phyloP scores from a whole-genome alignment of 1,140 invertebrate species.

The Aphelenchoides avenae region DNA sequence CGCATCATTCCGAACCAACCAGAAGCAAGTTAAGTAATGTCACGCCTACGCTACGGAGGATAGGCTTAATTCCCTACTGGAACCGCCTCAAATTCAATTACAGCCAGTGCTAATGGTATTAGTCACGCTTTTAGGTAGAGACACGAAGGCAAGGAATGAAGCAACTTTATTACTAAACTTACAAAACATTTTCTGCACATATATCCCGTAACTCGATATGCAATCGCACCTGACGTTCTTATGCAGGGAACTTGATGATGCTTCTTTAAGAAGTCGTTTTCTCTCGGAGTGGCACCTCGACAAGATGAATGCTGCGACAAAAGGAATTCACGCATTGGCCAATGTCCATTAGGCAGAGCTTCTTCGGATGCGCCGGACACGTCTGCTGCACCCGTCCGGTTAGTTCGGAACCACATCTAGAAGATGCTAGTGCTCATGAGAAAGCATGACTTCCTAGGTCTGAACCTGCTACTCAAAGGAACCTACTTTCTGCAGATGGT shows the following conservation, averaged over 20 bases:
- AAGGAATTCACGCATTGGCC: constrained; percentile 27
- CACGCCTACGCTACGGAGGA: no score
- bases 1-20: no score
- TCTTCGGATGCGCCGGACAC: constrained; percentile 19
- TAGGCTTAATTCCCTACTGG: no score
- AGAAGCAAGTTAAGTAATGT: no score
- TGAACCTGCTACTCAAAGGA: neutral
- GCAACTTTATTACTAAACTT: no score
- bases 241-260: neutral
- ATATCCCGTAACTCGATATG: no score
- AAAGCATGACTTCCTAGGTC: neutral
- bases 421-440: neutral
- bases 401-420: constrained; percentile 4
- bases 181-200: no score
- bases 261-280: no score
- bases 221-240: neutral
- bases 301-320: constrained; percentile 32
- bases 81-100: no score
- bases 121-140: no score
- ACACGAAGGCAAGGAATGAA: no score
- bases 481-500: constrained; percentile 8
- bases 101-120: no score
- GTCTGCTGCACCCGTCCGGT: neutral
- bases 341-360: constrained; percentile 31
- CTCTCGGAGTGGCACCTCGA: constrained; percentile 14